These are phyloP conservation scores for Alca torda DNA, from an alignment of 2,797 vertebrate genomes.

Conservation along the genomic window DNA sequence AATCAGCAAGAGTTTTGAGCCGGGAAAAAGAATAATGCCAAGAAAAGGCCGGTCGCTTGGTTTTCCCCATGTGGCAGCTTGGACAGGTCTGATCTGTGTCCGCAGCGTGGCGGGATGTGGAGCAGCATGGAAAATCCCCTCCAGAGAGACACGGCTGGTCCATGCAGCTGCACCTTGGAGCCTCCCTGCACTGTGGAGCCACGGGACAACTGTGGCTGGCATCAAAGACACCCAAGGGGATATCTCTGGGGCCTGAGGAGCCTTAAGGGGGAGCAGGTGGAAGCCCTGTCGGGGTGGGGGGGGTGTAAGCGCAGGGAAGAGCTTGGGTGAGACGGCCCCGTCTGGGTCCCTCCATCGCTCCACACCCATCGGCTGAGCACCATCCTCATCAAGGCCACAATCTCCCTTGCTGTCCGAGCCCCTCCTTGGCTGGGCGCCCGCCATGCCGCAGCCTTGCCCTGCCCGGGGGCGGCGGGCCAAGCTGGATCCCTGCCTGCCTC, in stretches of 20 bases:
- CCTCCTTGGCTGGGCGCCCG: not conserved
- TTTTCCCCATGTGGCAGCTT: not conserved
- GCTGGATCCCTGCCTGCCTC: not conserved
- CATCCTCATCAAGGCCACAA: not conserved
- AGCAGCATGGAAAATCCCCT: not conserved
- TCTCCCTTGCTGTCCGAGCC: accelerated
- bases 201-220: not conserved
- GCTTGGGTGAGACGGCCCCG: not conserved
- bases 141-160: not conserved
- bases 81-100: not conserved
- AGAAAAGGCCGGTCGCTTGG: not conserved
- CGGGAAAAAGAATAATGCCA: not conserved
- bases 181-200: not conserved
- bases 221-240: not conserved
- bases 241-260: not conserved
- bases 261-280: not conserved
- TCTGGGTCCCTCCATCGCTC: not conserved
- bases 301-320: not conserved
- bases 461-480: not conserved
- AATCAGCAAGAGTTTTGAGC: not conserved
- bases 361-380: accelerated
- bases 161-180: not conserved
- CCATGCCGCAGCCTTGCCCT: not conserved
- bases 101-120: accelerated
- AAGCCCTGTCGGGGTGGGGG: accelerated